These are phyloP conservation scores for Stomatorhinus walkeri DNA, from an alignment of 2,797 vertebrate species.

Conservation along the genomic window DNA sequence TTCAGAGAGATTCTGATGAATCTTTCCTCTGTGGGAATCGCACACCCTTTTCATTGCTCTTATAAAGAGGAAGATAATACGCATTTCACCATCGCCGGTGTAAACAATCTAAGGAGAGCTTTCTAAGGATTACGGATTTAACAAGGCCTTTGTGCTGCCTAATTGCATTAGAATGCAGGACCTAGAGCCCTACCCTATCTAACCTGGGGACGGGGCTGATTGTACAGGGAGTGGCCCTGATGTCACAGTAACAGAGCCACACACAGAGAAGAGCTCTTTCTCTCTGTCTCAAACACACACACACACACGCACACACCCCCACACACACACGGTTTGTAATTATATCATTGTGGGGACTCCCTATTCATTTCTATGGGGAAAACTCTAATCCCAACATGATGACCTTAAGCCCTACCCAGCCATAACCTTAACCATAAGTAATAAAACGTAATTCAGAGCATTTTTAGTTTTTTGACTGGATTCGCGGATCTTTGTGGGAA, in stretches of 20 bases:
- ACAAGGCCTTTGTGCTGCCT: slow-evolving; percentile 85
- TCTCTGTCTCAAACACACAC: background rate
- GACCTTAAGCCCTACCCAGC: background rate
- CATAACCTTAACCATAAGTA: background rate
- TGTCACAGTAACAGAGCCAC: background rate
- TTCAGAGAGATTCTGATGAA: background rate
- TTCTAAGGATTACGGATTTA: slow-evolving; percentile 80
- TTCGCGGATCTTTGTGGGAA: background rate
- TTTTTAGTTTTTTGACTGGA: background rate
- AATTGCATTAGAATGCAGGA: slow-evolving; percentile 93
- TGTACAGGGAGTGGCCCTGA: slow-evolving; percentile 1
- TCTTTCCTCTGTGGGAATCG: slow-evolving; percentile 8
- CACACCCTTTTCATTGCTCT: slow-evolving; percentile 54
- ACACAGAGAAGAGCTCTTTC: background rate
- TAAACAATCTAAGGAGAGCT: slow-evolving; percentile 69
- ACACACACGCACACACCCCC: slow-evolving; percentile 2
- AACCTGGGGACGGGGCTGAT: background rate
- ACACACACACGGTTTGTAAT: background rate
- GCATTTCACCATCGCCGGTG: slow-evolving; percentile 70
- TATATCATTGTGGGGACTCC: background rate
- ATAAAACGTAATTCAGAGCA: background rate
- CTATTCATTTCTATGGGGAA: background rate
- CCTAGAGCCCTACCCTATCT: slow-evolving; percentile 61
- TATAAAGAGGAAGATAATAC: slow-evolving; percentile 64
- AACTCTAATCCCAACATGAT: background rate